Evolutionary conservation across 1,140 invertebrate genomes (phyloP).

Genomic region (Idris sp.): DNA sequence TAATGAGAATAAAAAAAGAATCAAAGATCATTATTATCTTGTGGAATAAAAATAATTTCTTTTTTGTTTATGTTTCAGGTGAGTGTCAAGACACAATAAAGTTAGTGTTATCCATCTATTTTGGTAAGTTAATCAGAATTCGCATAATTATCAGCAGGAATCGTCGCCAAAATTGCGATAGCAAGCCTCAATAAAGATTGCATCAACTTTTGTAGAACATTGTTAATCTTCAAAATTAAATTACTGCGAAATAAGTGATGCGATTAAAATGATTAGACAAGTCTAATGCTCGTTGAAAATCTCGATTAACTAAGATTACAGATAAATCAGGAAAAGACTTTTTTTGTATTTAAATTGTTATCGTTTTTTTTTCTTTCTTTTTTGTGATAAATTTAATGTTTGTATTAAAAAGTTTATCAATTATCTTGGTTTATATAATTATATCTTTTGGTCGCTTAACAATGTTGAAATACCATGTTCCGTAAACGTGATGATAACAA

Average conservation of each 20-base stretch:
- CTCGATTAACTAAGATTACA: too few relatives aligned
- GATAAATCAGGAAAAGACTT: too few relatives aligned
- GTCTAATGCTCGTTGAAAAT: too few relatives aligned
- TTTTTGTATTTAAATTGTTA: too few relatives aligned
- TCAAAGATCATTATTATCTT: neutral
- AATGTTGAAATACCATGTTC: constrained; percentile 46
- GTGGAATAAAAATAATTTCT: constrained; percentile 23
- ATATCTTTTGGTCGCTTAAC: constrained; percentile 21
- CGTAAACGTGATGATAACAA: constrained; percentile 28
- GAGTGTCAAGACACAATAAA: constrained; percentile 30
- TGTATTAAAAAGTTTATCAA: constrained; percentile 10
- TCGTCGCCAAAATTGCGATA: constrained; percentile 16
- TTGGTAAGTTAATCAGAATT: constrained; percentile 47
- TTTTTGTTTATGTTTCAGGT: constrained; percentile 48
- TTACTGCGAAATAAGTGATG: too few relatives aligned
- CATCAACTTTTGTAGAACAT: constrained; percentile 26
- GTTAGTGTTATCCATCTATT: constrained; percentile 18
- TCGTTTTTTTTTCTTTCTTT: too few relatives aligned
- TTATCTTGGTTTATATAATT: constrained; percentile 17
- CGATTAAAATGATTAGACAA: too few relatives aligned
- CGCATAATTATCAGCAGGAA: constrained; percentile 16
- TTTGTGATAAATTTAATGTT: too few relatives aligned
- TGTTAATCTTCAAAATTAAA: constrained; percentile 4
- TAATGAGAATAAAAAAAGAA: too few relatives aligned
- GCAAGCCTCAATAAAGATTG: neutral